phyloP scores from a whole-genome alignment of 2,888 invertebrate species.

The Drosophila fulvimacula region DNA sequence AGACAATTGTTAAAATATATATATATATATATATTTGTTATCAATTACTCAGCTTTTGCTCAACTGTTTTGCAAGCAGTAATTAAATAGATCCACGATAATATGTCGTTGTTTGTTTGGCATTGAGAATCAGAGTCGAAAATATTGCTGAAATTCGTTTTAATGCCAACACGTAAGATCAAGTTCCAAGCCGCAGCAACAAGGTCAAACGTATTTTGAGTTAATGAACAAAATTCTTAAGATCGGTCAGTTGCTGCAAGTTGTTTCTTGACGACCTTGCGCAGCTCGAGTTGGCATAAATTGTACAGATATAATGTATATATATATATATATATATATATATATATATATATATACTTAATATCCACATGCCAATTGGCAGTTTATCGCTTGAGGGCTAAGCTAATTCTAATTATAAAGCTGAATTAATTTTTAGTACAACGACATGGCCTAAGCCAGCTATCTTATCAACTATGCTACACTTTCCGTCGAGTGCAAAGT shows the following conservation, averaged over 20 bases:
- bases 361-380: conserved; percentile 9
- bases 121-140: conserved; percentile 36
- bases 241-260: conserved; percentile 21
- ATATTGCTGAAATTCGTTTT: conserved; percentile 42
- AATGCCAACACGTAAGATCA: conserved; percentile 32
- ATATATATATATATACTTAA: not conserved
- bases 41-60: not conserved
- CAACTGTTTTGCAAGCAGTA: not conserved
- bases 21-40: not conserved
- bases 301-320: conserved; percentile 11
- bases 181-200: conserved; percentile 44
- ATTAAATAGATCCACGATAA: conserved; percentile 9
- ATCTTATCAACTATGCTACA: conserved; percentile 65
- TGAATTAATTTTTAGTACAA: conserved; percentile 18
- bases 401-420: conserved; percentile 22
- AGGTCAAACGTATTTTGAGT: conserved; percentile 43
- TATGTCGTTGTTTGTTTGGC: conserved; percentile 6
- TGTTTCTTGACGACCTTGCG: conserved; percentile 50
- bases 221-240: conserved; percentile 62
- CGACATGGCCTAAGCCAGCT: conserved; percentile 21
- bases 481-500: conserved; percentile 57
- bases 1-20: not conserved
- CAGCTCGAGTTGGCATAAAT: conserved; percentile 24
- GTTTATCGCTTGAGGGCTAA: not conserved
- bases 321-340: not conserved